Evolutionary conservation across 2,888 invertebrate genomes (phyloP), one percentile per base, ranked within the genome.

Genomic region (Brassicogethes aeneus): DNA sequence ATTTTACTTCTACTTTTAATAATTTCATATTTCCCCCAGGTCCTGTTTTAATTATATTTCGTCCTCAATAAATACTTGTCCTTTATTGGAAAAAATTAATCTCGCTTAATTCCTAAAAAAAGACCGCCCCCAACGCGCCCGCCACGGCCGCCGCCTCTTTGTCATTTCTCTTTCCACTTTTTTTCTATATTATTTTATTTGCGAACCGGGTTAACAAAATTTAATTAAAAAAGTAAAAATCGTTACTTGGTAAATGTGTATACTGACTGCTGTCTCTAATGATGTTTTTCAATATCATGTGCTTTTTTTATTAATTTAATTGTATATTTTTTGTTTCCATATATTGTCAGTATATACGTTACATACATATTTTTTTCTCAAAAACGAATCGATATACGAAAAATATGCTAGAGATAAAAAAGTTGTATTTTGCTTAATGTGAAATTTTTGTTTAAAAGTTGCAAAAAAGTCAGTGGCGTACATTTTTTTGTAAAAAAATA

Each of bases 21-120:
- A 42, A 49, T 47, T 47, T 49, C 39, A 44, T 47, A 47, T 48
- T 47, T 39, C 43, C 48, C 40, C 34, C 30, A 40, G 46, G 51
- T 29, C 39, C 40, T 34, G 46, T 49, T 49, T 48, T 49, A 49
- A 49, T 48, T 47, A 43, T 46, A 23, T 23, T 23, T 23, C 23
- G 23, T 23, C 23, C 23, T 23, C 23, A 23, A 23, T 33, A 33
- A 13, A 16, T 15, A 36, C 15, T 36, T 15, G 36, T 13, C 36
- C 7, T 5, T 14, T 13, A 13, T 33, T 33, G 33, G 15, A 13
- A 33, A 12, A 33, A 33, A 23, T 23, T 23, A 23, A 23, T 23
- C 23, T 23, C 23, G 23, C 10, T 23, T 23, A 23, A 23, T 23
- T 5, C 23, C 23, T 7, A 23, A 23, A 23, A 23, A 23, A 23